Evolutionary conservation across 2,888 invertebrate genomes (phyloP).

Genomic region (Tricholauxania praeusta): DNA sequence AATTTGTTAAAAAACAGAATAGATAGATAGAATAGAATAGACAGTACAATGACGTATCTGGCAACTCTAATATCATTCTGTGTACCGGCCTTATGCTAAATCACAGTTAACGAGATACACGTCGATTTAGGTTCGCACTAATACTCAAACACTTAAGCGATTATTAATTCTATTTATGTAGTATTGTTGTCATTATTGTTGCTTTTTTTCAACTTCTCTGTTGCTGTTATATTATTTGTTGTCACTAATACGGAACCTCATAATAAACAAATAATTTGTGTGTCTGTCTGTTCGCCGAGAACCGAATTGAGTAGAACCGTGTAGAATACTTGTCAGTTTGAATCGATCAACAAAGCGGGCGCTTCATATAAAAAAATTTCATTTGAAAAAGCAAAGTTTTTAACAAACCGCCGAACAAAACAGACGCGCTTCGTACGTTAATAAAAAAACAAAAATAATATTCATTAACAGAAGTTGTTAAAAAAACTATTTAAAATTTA

Average conservation of each 20-base stretch:
- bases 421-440: conserved; percentile 27
- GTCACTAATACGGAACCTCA: no score
- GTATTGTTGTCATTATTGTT: background rate
- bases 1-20: no score
- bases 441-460: background rate
- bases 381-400: conserved; percentile 46
- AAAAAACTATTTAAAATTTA: conserved; percentile 17
- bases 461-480: background rate
- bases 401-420: conserved; percentile 45
- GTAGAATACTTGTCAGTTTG: background rate
- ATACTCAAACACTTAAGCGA: conserved; percentile 23
- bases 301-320: background rate
- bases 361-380: conserved; percentile 41
- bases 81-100: background rate
- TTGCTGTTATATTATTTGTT: no score
- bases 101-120: conserved; percentile 14
- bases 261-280: no score
- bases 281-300: background rate
- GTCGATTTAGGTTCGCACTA: conserved; percentile 36
- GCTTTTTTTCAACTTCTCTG: no score
- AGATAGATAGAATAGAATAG: no score
- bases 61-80: no score
- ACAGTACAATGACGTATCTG: no score
- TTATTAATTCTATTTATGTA: conserved; percentile 24
- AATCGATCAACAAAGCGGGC: background rate